Conservation (phyloP, 2,113 vertebrate species). For the Oreochromis aureus region DNA sequence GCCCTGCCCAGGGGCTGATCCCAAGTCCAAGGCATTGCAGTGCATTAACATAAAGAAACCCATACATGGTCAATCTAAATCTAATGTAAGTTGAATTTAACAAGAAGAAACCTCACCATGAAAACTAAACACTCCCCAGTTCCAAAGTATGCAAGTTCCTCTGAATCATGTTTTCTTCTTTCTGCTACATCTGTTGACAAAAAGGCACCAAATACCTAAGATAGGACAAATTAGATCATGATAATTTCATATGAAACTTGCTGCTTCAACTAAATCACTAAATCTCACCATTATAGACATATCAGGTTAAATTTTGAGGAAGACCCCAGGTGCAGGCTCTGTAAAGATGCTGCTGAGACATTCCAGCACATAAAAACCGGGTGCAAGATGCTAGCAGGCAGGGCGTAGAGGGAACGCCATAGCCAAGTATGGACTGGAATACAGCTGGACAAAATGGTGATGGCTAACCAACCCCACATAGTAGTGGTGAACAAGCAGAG, state of each 20-base stretch:
- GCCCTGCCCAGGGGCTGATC: too few species aligned
- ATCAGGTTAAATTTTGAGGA: background rate
- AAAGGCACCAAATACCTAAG: slow-evolving; percentile 80
- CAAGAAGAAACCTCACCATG: slow-evolving; percentile 54
- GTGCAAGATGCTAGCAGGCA: too few species aligned
- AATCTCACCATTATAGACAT: background rate
- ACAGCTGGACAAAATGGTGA: too few species aligned
- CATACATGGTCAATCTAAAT: background rate
- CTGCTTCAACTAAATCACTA: background rate
- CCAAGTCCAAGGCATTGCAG: background rate
- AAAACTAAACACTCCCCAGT: slow-evolving; percentile 87
- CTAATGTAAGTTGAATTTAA: too few species aligned
- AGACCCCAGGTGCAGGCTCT: too few species aligned
- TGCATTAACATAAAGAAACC: background rate
- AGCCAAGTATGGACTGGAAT: too few species aligned
- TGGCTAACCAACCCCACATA: too few species aligned
- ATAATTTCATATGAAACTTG: background rate
- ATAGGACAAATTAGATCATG: background rate
- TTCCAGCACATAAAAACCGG: too few species aligned
- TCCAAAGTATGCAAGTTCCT: slow-evolving; percentile 73
- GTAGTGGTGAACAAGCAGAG: too few species aligned
- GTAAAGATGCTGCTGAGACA: too few species aligned
- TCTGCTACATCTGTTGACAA: slow-evolving; percentile 79
- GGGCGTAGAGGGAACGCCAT: too few species aligned
- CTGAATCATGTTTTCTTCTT: slow-evolving; percentile 62